Percentiles rank a stretch among this genome's conserved stretches.
phyloP scores from a whole-genome alignment of 2,888 invertebrate species.

The Cantharis rufa region DNA sequence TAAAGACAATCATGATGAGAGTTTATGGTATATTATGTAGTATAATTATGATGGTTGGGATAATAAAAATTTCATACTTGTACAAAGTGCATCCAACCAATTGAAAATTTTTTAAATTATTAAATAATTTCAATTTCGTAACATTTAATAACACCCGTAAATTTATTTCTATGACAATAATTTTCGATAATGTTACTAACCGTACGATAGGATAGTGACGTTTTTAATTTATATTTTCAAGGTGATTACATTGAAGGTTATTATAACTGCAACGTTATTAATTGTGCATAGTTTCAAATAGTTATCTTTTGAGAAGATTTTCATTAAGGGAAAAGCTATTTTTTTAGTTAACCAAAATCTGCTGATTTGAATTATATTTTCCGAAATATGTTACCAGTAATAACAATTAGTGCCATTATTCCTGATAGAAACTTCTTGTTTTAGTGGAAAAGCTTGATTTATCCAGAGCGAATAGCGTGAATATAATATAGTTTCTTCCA shows the following conservation, averaged over 20 bases:
- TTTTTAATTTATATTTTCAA: not conserved
- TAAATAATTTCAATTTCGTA: not conserved
- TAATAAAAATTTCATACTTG: not conserved
- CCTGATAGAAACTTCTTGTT: not conserved
- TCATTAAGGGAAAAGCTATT: not conserved
- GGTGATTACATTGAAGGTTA: conserved; percentile 4
- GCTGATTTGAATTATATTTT: not conserved
- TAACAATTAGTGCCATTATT: not conserved
- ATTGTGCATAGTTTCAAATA: not conserved
- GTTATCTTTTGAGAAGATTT: not conserved
- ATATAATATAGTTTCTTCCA: not conserved
- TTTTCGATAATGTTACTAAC: not conserved
- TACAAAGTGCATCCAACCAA: not conserved
- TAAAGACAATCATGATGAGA: not conserved
- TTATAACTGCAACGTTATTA: not conserved
- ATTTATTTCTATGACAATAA: not conserved
- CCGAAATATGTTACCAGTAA: not conserved
- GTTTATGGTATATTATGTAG: no score
- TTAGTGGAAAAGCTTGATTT: not conserved
- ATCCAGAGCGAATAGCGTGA: not conserved
- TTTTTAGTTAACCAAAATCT: not conserved
- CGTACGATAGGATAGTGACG: not conserved
- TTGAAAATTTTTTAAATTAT: not conserved
- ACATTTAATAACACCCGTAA: not conserved
- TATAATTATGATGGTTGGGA: no score